A percentile compares a stretch with the other conserved stretches of the same genome.
These are phyloP conservation scores for Drosophila mayri DNA, from an alignment of 1,140 invertebrate species.

Conservation along the genomic window DNA sequence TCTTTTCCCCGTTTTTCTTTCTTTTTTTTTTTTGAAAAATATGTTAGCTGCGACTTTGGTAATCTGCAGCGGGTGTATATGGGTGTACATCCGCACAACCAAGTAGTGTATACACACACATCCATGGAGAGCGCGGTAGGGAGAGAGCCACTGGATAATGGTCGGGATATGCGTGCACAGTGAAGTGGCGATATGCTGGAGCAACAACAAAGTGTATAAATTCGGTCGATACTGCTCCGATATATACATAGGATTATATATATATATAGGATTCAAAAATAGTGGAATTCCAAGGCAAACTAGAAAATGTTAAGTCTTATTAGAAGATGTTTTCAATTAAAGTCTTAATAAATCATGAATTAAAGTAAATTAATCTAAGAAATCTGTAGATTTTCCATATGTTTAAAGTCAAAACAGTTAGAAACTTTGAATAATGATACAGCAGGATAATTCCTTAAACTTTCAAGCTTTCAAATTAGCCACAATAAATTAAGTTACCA, in stretches of 20 bases:
- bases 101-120: neutral
- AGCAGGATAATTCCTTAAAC: neutral
- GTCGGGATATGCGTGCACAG: slow-evolving; percentile 64
- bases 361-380: neutral
- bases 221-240: slow-evolving; percentile 12
- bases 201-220: slow-evolving; percentile 2
- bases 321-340: neutral
- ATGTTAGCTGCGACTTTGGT: slow-evolving; percentile 79
- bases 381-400: neutral
- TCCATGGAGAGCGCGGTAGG: neutral
- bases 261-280: neutral
- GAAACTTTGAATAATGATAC: neutral
- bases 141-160: slow-evolving; percentile 17
- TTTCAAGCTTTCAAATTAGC: neutral
- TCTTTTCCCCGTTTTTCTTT: slow-evolving; percentile 2
- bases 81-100: slow-evolving; percentile 8
- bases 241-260: slow-evolving; percentile 12
- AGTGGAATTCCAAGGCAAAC: neutral
- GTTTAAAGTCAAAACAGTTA: neutral
- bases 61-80: slow-evolving; percentile 60
- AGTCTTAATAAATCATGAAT: neutral
- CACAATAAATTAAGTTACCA: neutral
- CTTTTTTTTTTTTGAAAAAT: slow-evolving; percentile 47
- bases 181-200: slow-evolving; percentile 49
- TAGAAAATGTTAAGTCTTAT: too few relatives aligned